Conservation (phyloP, 2,888 invertebrate genomes). For the Digitonthophagus gazella region DNA sequence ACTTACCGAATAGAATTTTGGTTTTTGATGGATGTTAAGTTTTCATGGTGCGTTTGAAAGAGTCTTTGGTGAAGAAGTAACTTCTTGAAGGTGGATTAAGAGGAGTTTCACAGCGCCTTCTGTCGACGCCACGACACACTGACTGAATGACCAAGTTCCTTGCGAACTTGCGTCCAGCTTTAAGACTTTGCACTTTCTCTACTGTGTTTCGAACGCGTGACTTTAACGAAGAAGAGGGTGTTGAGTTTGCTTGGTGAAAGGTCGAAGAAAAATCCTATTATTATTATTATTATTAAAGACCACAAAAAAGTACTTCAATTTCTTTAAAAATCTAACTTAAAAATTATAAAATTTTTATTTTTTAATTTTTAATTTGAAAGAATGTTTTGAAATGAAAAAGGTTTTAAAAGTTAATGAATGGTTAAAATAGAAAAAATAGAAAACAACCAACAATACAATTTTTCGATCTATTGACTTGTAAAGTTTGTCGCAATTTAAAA, state of each 20-base stretch:
- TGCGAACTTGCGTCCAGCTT: conserved; percentile 1
- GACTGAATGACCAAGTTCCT: conserved; percentile 43
- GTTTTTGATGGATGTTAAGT: background rate
- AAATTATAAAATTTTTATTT: background rate
- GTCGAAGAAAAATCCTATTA: conserved; percentile 26
- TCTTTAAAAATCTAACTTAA: background rate
- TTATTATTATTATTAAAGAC: background rate
- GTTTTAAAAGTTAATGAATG: no score
- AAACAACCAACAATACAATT: background rate
- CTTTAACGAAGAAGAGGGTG: conserved; percentile 28
- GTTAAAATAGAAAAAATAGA: no score
- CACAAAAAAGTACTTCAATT: background rate
- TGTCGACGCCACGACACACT: conserved; percentile 46
- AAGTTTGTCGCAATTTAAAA: background rate
- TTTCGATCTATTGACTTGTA: background rate
- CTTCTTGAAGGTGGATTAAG: background rate
- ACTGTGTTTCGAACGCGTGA: conserved; percentile 10
- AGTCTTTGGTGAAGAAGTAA: no score
- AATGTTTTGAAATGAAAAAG: no score
- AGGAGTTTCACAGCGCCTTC: conserved; percentile 19
- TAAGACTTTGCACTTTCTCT: conserved; percentile 33
- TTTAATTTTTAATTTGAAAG: background rate
- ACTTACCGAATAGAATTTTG: background rate
- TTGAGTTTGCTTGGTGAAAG: conserved; percentile 33
- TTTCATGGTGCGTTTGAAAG: no score